A percentile compares a stretch with the other conserved stretches of the same genome.
Conservation (phyloP, 2,113 vertebrate species). For the Dasyornis broadbenti region DNA sequence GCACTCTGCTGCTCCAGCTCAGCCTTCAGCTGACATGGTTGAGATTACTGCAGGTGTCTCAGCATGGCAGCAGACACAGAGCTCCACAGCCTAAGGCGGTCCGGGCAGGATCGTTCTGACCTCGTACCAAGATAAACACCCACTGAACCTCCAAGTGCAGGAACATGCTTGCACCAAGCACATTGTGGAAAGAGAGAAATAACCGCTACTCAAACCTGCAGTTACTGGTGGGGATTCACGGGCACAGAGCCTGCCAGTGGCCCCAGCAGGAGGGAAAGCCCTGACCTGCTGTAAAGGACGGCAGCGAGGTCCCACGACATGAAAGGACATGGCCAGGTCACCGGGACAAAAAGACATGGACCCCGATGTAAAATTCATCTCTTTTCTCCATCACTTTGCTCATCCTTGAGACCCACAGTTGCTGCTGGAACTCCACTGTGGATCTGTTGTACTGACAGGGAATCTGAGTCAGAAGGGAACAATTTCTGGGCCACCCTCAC, state of each 20-base stretch:
- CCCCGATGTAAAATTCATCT: fast-evolving
- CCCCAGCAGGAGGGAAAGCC: neutral
- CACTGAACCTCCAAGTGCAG: neutral
- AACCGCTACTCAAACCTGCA: neutral
- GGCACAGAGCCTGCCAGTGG: neutral
- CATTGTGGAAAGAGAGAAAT: neutral
- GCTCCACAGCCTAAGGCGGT: neutral
- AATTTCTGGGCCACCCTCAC: neutral
- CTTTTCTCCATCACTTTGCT: neutral
- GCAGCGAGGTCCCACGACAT: fast-evolving
- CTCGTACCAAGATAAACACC: neutral
- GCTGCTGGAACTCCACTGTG: neutral
- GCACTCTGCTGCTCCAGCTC: neutral
- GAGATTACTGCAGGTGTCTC: neutral
- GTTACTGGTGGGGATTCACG: neutral
- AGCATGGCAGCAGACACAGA: neutral
- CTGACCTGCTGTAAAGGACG: neutral
- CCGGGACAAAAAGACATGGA: fast-evolving
- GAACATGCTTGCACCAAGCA: fast-evolving
- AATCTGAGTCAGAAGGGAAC: neutral
- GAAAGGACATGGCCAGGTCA: neutral
- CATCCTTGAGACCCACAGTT: neutral
- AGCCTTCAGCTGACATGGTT: neutral
- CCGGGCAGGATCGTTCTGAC: fast-evolving
- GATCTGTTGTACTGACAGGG: too few relatives aligned